A percentile compares a stretch with the other conserved stretches of the same genome.
phyloP scores from a whole-genome alignment of 2,888 invertebrate species.

The Psococerastis gibbosa region DNA sequence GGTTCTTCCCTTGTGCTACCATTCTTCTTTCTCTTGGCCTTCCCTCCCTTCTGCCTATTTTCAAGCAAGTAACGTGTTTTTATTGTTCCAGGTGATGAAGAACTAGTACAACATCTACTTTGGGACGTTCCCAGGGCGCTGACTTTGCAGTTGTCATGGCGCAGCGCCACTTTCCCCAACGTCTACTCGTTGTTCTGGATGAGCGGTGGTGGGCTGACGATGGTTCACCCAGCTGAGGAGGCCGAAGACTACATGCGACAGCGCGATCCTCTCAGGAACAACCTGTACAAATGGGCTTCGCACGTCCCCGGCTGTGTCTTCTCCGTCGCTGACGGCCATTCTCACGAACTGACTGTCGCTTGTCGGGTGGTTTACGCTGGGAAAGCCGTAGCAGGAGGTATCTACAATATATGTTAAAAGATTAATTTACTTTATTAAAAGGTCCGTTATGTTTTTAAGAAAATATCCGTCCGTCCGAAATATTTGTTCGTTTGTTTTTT shows the following conservation, averaged over 20 bases:
- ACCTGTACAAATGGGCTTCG: conserved; percentile 12
- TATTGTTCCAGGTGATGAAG: conserved; percentile 16
- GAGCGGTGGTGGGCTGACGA: conserved; percentile 24
- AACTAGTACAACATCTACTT: conserved; percentile 21
- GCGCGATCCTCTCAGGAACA: conserved; percentile 13
- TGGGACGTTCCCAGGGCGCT: conserved; percentile 20
- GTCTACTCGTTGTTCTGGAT: conserved; percentile 21
- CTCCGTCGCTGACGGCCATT: conserved; percentile 6
- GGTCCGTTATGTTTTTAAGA: not conserved
- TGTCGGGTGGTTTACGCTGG: not conserved
- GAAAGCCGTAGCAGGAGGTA: not conserved
- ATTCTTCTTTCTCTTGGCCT: too few species aligned
- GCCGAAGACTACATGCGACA: conserved; percentile 9
- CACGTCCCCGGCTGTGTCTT: conserved; percentile 11
- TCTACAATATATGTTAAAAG: not conserved
- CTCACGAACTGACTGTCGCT: conserved; percentile 2
- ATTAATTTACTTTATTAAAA: not conserved
- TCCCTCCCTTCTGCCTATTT: too few species aligned
- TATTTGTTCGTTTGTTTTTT: not conserved
- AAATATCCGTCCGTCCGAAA: not conserved
- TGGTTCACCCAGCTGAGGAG: conserved; percentile 15
- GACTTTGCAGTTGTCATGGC: conserved; percentile 16
- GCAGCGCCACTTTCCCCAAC: conserved; percentile 13
- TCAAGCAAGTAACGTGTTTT: too few species aligned
- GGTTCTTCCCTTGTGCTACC: too few species aligned